A percentile compares a stretch with the other conserved stretches of the same genome.
These are phyloP conservation scores for Melanostoma scalare DNA, from an alignment of 2,888 invertebrate species.

Conservation along the genomic window DNA sequence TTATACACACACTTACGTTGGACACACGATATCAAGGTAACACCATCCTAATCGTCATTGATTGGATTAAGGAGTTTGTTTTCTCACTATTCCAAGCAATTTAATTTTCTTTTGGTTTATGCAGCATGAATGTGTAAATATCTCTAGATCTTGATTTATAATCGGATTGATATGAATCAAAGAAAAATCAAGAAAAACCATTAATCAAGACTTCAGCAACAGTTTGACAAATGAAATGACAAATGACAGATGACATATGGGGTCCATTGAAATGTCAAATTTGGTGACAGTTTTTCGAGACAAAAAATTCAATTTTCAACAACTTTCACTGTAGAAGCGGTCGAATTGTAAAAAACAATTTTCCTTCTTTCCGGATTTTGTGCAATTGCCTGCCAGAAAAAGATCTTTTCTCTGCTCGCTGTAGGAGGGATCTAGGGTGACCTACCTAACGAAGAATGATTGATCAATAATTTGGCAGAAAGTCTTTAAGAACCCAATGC, in stretches of 20 bases:
- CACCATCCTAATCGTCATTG: slow-evolving; percentile 57
- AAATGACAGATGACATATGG: slow-evolving; percentile 43
- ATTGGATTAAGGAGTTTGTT: slow-evolving; percentile 65
- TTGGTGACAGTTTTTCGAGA: slow-evolving; percentile 25
- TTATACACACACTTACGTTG: neutral
- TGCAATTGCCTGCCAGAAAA: slow-evolving; percentile 28
- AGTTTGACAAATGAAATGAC: slow-evolving; percentile 57
- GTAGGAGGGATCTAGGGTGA: neutral
- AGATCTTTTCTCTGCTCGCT: neutral
- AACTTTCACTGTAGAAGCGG: slow-evolving; percentile 15
- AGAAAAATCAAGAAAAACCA: slow-evolving; percentile 24
- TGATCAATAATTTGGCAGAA: slow-evolving; percentile 65
- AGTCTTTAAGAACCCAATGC: slow-evolving; percentile 20
- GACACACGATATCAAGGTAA: slow-evolving; percentile 51
- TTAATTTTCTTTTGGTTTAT: slow-evolving; percentile 6
- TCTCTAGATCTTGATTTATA: slow-evolving; percentile 35
- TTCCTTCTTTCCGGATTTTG: slow-evolving; percentile 16
- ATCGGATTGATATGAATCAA: slow-evolving; percentile 44
- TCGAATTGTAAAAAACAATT: slow-evolving; percentile 14
- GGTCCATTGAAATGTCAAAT: slow-evolving; percentile 39
- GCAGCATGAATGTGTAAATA: neutral
- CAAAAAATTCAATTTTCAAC: neutral
- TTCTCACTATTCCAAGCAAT: slow-evolving; percentile 19
- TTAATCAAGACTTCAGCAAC: slow-evolving; percentile 58
- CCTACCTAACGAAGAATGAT: slow-evolving; percentile 34